A percentile compares a stretch with the other conserved stretches of the same genome.
Evolutionary conservation across 2,888 invertebrate genomes (phyloP).

Genomic region (Byasa hedistus): DNA sequence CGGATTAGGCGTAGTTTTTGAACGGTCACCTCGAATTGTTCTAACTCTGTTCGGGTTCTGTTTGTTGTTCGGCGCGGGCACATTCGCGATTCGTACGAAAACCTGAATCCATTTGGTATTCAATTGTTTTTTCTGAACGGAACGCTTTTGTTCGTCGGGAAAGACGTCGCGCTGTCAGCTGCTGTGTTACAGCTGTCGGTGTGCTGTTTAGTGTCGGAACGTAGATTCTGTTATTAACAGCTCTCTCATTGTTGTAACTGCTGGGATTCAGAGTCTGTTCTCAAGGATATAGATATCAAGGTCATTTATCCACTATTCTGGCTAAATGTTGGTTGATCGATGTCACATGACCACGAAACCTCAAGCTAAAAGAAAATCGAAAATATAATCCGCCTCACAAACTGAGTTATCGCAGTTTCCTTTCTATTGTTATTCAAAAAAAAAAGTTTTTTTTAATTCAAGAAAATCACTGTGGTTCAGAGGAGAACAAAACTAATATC

Average conservation of each 20-base stretch:
- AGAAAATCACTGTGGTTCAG: no score
- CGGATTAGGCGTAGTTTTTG: constrained; percentile 55
- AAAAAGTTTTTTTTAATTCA: no score
- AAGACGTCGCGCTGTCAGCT: constrained; percentile 22
- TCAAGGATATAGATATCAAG: no score
- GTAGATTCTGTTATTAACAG: constrained; percentile 9
- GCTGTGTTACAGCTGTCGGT: constrained; percentile 19
- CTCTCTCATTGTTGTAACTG: not conserved
- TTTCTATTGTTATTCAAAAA: no score
- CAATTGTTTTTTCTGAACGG: constrained; percentile 24
- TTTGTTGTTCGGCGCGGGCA: constrained; percentile 20
- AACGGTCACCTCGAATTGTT: constrained; percentile 37
- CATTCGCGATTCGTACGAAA: constrained; percentile 22
- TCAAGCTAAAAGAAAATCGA: no score
- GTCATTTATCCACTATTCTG: no score
- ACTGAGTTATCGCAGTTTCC: no score
- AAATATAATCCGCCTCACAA: no score
- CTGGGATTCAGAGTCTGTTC: no score
- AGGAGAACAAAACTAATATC: no score
- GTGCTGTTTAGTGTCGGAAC: not conserved
- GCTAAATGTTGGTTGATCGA: no score
- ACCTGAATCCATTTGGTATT: constrained; percentile 21
- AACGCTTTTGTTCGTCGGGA: constrained; percentile 25
- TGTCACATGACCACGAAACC: no score
- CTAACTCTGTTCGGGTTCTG: constrained; percentile 24